A percentile compares a stretch with the other conserved stretches of the same genome.
Conservation (phyloP, 2,797 vertebrate species). For the Acanthornis magna region DNA sequence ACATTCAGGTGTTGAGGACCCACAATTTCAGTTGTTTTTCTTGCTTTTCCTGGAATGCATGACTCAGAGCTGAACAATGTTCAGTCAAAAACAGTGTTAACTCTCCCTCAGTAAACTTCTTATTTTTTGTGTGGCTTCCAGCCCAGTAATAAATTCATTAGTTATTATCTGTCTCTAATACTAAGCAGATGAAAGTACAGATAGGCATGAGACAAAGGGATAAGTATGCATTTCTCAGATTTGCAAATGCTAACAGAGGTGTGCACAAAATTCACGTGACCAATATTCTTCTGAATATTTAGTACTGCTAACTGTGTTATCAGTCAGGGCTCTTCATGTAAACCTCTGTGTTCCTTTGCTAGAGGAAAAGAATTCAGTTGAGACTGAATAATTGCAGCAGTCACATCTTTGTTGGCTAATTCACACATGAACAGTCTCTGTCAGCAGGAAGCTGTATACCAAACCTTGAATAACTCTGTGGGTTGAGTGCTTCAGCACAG, state of each 20-base stretch:
- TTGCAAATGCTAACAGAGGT: neutral
- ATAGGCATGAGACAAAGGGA: neutral
- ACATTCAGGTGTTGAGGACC: neutral
- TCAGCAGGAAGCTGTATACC: neutral
- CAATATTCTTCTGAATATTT: neutral
- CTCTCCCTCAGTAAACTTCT: neutral
- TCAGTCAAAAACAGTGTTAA: neutral
- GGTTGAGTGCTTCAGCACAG: neutral
- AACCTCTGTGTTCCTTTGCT: neutral
- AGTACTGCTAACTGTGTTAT: neutral
- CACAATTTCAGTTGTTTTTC: neutral
- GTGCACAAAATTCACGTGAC: neutral
- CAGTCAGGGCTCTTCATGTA: neutral
- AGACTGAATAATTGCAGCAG: neutral
- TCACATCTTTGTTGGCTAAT: neutral
- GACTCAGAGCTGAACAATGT: conserved; percentile 9
- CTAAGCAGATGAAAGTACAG: neutral
- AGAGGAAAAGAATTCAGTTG: neutral
- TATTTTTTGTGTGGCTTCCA: neutral
- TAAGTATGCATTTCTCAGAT: neutral
- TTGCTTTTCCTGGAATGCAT: neutral
- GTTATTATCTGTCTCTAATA: neutral
- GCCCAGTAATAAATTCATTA: neutral
- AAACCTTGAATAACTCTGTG: neutral
- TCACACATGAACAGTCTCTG: neutral